A percentile compares a stretch with the other conserved stretches of the same genome.
These are phyloP conservation scores for Gadopsis bispinosus DNA, from an alignment of 2,797 vertebrate species.

Conservation along the genomic window DNA sequence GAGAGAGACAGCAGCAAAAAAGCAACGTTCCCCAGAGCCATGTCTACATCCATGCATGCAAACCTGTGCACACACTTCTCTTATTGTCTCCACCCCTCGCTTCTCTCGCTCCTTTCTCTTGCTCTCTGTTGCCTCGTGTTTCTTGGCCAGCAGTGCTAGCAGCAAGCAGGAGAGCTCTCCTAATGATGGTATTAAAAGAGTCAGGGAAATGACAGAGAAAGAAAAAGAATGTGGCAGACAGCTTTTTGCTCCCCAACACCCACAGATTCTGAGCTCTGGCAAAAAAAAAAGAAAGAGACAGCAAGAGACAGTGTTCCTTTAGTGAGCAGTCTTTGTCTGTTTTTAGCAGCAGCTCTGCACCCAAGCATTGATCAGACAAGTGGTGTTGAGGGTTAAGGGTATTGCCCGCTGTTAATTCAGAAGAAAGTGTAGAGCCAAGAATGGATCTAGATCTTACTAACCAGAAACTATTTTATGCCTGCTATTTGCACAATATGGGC, in stretches of 20 bases:
- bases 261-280: constrained; percentile 69
- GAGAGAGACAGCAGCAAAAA: constrained; percentile 2
- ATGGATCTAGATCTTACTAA: constrained; percentile 11
- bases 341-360: constrained; percentile 75
- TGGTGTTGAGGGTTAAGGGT: constrained; percentile 65
- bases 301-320: constrained; percentile 69
- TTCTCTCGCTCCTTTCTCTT: constrained; percentile 21
- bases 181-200: constrained; percentile 82
- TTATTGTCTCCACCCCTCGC: constrained; percentile 53
- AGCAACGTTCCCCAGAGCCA: constrained; percentile 30
- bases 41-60: constrained; percentile 45
- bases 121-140: constrained; percentile 49
- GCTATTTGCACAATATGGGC: neutral
- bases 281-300: constrained; percentile 44
- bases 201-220: constrained; percentile 75
- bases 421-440: constrained; percentile 26
- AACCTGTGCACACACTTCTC: constrained; percentile 47
- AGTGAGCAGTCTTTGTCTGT: constrained; percentile 71
- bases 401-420: constrained; percentile 47
- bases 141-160: constrained; percentile 74
- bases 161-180: constrained; percentile 72
- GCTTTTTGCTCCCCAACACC: constrained; percentile 77
- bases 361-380: constrained; percentile 64
- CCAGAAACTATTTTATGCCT: constrained; percentile 1
- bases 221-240: constrained; percentile 74